phyloP scores from a whole-genome alignment of 2,113 vertebrate species.

The Neotragus pygmaeus region DNA sequence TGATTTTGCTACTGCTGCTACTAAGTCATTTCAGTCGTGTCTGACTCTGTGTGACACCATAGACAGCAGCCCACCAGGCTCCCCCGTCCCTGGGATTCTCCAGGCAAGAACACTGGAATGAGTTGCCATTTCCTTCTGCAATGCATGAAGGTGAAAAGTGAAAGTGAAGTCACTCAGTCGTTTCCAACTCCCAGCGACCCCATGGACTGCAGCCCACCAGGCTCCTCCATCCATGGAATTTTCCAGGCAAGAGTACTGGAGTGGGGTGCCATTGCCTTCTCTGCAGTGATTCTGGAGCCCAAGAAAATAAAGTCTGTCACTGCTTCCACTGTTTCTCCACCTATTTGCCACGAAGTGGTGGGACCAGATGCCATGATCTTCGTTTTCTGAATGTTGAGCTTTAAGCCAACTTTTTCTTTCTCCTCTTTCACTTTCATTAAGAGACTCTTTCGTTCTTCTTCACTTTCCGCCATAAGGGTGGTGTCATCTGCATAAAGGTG shows the following conservation, averaged over 20 bases:
- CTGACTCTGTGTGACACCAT: no score
- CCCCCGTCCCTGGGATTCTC: no score
- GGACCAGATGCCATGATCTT: background rate
- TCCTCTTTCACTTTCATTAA: background rate
- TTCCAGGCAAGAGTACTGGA: no score
- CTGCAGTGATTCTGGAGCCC: background rate
- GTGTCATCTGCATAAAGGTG: background rate
- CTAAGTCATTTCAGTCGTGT: no score
- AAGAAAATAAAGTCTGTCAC: background rate
- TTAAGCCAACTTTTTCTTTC: background rate
- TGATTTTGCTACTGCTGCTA: background rate
- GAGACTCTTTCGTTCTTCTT: background rate
- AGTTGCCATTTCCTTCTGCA: no score
- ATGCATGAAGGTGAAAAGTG: no score
- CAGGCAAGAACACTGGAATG: no score
- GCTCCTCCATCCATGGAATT: no score
- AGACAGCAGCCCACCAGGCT: no score
- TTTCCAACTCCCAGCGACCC: no score
- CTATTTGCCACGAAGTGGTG: background rate
- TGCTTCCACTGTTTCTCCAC: background rate
- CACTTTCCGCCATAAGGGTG: background rate
- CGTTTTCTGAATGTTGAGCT: background rate
- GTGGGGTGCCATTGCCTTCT: background rate
- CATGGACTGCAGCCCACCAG: no score
- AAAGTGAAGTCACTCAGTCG: no score